phyloP scores from a whole-genome alignment of 2,888 invertebrate species.

The Aquatica leii region DNA sequence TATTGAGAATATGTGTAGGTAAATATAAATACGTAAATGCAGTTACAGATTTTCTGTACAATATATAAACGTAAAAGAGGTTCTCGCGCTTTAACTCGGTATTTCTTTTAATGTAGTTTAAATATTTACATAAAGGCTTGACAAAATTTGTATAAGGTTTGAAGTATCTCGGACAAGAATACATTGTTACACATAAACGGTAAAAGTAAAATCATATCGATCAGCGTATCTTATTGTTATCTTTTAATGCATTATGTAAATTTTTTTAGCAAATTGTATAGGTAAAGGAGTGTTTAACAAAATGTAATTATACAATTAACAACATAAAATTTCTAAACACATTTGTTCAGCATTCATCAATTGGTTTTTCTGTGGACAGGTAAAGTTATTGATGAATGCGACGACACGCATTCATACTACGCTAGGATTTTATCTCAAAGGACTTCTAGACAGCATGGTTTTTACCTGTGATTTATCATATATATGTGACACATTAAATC shows the following conservation, averaged over 20 bases:
- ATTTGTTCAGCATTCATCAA: constrained; percentile 28
- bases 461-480: constrained; percentile 39
- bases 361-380: constrained; percentile 24
- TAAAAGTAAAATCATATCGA: constrained; percentile 16
- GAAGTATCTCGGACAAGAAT: constrained; percentile 18
- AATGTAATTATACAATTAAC: constrained; percentile 9
- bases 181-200: constrained; percentile 21
- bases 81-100: constrained; percentile 10
- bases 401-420: constrained; percentile 35
- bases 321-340: constrained; percentile 21
- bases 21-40: not conserved
- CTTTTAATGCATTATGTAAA: not conserved
- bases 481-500: constrained; percentile 39
- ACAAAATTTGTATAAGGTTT: constrained; percentile 21
- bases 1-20: not conserved
- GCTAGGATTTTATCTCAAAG: constrained; percentile 31
- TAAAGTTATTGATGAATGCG: constrained; percentile 38
- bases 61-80: constrained; percentile 8
- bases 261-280: not conserved
- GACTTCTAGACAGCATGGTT: constrained; percentile 30
- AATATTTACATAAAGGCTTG: constrained; percentile 15
- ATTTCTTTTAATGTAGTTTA: constrained; percentile 19
- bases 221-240: not conserved
- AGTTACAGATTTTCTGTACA: not conserved
- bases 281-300: not conserved